Evolutionary conservation across 2,113 vertebrate genomes (phyloP).

Genomic region (Syngnathus floridae): DNA sequence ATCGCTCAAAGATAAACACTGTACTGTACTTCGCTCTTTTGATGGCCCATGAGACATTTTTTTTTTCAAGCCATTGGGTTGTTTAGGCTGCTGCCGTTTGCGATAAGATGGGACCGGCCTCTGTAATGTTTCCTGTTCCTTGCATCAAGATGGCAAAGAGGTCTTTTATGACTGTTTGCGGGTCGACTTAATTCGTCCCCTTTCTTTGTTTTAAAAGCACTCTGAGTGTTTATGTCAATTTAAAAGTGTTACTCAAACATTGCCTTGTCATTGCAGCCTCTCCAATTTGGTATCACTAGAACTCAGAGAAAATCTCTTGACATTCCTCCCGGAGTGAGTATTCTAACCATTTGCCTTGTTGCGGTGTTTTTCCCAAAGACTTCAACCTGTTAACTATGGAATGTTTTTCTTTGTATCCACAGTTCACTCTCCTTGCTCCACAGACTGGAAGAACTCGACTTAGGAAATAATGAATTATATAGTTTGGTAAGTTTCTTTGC

Average conservation of each 20-base stretch:
- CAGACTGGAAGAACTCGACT: slow-evolving; percentile 92
- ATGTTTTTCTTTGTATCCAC: slow-evolving; percentile 12
- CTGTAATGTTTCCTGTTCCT: slow-evolving; percentile 49
- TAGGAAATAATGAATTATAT: slow-evolving; percentile 97
- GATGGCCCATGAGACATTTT: slow-evolving; percentile 14
- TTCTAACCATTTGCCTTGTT: neutral
- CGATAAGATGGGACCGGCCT: slow-evolving; percentile 55
- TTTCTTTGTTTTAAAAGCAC: slow-evolving; percentile 10
- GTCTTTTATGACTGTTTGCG: slow-evolving; percentile 1
- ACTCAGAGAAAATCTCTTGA: slow-evolving; percentile 93
- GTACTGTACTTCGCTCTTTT: slow-evolving; percentile 33
- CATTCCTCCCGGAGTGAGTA: slow-evolving; percentile 95
- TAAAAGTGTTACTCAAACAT: neutral
- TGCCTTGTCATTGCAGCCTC: slow-evolving; percentile 73
- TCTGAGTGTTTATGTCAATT: neutral
- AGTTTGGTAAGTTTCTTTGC: slow-evolving; percentile 78
- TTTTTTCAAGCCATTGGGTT: slow-evolving; percentile 28
- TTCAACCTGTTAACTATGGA: no score
- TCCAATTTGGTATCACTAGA: slow-evolving; percentile 93
- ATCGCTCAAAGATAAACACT: slow-evolving; percentile 5
- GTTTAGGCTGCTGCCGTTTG: slow-evolving; percentile 50
- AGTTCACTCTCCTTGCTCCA: slow-evolving; percentile 89
- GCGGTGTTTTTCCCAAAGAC: neutral
- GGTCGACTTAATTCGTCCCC: neutral
- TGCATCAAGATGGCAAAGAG: slow-evolving; percentile 22